Evolutionary conservation across 2,888 invertebrate genomes (phyloP).

Genomic region (Drosophila subsilvestris): DNA sequence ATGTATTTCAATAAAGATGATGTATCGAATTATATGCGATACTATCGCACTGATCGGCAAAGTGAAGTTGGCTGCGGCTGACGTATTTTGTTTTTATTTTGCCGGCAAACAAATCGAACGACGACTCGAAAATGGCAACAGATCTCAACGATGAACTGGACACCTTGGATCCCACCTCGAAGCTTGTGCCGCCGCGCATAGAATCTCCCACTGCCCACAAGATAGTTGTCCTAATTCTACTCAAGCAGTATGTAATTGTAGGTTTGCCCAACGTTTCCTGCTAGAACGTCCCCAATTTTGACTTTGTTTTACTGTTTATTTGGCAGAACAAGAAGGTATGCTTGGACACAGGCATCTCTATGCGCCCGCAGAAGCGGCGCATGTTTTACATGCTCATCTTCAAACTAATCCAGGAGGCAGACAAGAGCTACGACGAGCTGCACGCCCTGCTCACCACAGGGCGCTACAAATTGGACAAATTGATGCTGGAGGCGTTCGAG

Average conservation of each 20-base stretch:
- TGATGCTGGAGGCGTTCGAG: constrained; percentile 85
- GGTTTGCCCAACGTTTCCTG: constrained; percentile 53
- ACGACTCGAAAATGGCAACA: constrained; percentile 48
- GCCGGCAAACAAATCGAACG: constrained; percentile 49
- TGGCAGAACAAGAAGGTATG: constrained; percentile 80
- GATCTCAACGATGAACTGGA: constrained; percentile 82
- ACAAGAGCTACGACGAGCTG: constrained; percentile 89
- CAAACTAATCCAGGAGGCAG: constrained; percentile 91
- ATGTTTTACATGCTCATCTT: constrained; percentile 92
- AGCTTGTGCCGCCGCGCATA: constrained; percentile 81
- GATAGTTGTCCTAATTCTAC: constrained; percentile 90
- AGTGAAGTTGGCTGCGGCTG: too few species aligned
- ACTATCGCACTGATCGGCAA: too few species aligned
- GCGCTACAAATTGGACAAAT: constrained; percentile 78
- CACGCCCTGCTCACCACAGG: constrained; percentile 86
- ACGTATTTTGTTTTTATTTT: constrained; percentile 15
- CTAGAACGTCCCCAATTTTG: neutral
- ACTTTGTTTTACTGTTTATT: neutral
- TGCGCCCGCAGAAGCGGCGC: constrained; percentile 87
- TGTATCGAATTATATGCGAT: too few species aligned
- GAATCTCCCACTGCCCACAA: constrained; percentile 90
- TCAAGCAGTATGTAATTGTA: constrained; percentile 89
- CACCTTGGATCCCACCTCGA: constrained; percentile 79
- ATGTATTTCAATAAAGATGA: too few species aligned
- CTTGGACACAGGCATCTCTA: constrained; percentile 74